A percentile compares a stretch with the other conserved stretches of the same genome.
phyloP scores from a whole-genome alignment of 2,113 vertebrate species.

The Melanerpes aurifrons region DNA sequence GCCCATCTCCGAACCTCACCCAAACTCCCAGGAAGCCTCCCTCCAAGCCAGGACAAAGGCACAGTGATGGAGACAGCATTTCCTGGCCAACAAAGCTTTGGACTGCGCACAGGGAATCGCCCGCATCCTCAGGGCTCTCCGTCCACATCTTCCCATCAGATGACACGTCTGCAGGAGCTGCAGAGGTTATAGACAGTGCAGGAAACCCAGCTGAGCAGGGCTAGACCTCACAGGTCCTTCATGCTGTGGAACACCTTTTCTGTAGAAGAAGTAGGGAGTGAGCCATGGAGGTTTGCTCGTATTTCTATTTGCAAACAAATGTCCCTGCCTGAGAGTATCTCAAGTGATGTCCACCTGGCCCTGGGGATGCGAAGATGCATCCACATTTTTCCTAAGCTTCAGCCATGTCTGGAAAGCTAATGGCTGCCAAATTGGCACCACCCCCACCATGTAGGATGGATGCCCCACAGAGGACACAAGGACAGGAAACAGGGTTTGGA shows the following conservation, averaged over 20 bases:
- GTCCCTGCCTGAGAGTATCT: background rate
- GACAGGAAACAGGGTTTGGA: background rate
- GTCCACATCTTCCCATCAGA: background rate
- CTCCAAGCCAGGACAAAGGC: background rate
- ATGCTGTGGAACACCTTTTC: fast-evolving
- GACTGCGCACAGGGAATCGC: background rate
- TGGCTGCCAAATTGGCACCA: background rate
- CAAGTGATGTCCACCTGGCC: background rate
- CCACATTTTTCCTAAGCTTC: background rate
- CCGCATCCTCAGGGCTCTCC: background rate
- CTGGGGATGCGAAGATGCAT: background rate
- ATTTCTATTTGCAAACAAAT: background rate
- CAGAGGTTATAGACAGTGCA: background rate
- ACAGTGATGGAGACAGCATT: background rate
- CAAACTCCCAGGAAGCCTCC: background rate
- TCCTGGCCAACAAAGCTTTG: background rate
- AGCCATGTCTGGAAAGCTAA: background rate
- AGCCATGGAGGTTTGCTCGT: background rate
- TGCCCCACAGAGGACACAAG: background rate
- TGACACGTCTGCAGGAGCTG: background rate
- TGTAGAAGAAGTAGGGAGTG: background rate
- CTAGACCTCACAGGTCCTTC: background rate
- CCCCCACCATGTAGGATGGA: background rate
- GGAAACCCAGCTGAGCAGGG: background rate
- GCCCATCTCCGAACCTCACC: background rate